Conservation (phyloP, 2,113 vertebrate genomes). For the Hyperopisus bebe region DNA sequence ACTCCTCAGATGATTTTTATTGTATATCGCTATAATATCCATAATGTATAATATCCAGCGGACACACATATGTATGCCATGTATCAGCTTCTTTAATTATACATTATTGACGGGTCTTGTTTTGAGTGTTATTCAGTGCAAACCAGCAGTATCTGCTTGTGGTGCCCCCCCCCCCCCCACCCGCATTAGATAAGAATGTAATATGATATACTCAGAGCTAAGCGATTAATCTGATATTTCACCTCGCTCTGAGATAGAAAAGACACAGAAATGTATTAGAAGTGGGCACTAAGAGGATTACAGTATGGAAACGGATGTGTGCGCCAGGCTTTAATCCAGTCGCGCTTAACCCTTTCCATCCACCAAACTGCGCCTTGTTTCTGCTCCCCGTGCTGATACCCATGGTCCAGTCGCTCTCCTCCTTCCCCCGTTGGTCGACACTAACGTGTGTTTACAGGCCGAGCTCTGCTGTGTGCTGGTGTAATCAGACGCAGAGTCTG, state of each 20-base stretch:
- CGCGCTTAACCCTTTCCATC: slow-evolving; percentile 60
- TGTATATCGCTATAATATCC: background rate
- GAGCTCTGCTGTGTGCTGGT: slow-evolving; percentile 27
- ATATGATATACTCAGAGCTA: slow-evolving; percentile 68
- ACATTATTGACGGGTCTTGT: slow-evolving; percentile 13
- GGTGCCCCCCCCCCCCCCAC: slow-evolving; percentile 31
- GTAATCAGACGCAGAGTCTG: slow-evolving; percentile 44
- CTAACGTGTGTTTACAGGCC: background rate
- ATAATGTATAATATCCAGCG: background rate
- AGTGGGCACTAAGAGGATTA: slow-evolving; percentile 70
- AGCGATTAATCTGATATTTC: slow-evolving; percentile 70
- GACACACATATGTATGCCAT: background rate
- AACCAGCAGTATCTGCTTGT: background rate
- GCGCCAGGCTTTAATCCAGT: slow-evolving; percentile 62
- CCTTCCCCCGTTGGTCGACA: background rate
- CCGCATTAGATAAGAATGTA: slow-evolving; percentile 62
- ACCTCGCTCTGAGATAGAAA: slow-evolving; percentile 61
- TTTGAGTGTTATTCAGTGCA: slow-evolving; percentile 11
- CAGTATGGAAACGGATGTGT: slow-evolving; percentile 66
- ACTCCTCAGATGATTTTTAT: background rate
- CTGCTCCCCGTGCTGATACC: background rate
- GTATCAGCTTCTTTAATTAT: background rate
- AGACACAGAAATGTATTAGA: slow-evolving; percentile 68
- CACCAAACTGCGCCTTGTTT: background rate
- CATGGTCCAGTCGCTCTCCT: background rate